Evolutionary conservation across 1,140 invertebrate genomes (phyloP).

Genomic region (Mercenaria mercenaria): DNA sequence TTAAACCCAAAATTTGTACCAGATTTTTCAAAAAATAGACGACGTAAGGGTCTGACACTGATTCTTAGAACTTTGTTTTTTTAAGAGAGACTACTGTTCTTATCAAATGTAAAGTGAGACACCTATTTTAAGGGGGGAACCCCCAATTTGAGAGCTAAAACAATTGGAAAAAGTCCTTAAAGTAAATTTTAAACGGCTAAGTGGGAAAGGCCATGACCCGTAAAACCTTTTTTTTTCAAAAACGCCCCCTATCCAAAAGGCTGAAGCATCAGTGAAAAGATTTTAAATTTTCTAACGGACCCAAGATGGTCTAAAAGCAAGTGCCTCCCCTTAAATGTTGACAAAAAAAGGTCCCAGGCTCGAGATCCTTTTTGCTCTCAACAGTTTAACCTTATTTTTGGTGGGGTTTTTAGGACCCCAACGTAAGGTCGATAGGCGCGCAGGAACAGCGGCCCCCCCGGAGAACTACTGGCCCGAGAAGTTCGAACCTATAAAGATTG

Average conservation of each 20-base stretch:
- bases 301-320: no score
- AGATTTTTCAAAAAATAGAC: conserved; percentile 47
- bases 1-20: conserved; percentile 60
- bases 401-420: conserved; percentile 29
- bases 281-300: conserved; percentile 4
- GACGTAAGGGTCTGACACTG: conserved; percentile 54
- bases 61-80: conserved; percentile 21
- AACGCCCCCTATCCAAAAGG: conserved; percentile 1
- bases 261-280: conserved; percentile 49
- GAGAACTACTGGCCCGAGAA: conserved; percentile 50
- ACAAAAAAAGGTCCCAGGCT: conserved; percentile 32
- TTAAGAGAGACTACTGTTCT: conserved; percentile 63
- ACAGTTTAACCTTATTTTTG: conserved; percentile 50
- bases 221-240: conserved; percentile 41
- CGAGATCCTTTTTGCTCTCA: background rate
- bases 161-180: conserved; percentile 64
- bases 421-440: conserved; percentile 55
- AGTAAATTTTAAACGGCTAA: background rate
- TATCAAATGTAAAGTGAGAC: conserved; percentile 47
- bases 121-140: background rate
- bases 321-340: conserved; percentile 39
- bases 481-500: conserved; percentile 60
- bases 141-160: conserved; percentile 48
- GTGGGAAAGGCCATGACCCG: background rate
- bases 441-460: conserved; percentile 37